Conservation (phyloP, 1,140 invertebrate species). For the Caenorhabditis elegans region WBcel235 BX284602.5:9129001-9129500, state of each 20-base stretch:
- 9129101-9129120: too few species aligned
- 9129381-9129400: not conserved
- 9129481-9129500: too few species aligned
- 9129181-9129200: too few species aligned
- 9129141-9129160: too few species aligned
- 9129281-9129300: conserved; percentile 4
- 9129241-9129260: conserved; percentile 1
- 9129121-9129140: too few species aligned
- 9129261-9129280: not conserved
- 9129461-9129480: not conserved
- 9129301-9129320: conserved; percentile 4
- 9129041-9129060: not conserved
- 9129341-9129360: not conserved
- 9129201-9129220: too few species aligned
- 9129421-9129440: not conserved
- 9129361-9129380: not conserved
- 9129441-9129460: not conserved
- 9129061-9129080: not conserved
- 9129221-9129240: too few species aligned
- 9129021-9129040: not conserved
- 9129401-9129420: not conserved
- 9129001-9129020: too few species aligned
- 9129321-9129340: not conserved
- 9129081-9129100: not conserved
- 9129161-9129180: too few species aligned